Conservation (phyloP, 2,797 vertebrate genomes). For the Arremon brunneinucha region DNA sequence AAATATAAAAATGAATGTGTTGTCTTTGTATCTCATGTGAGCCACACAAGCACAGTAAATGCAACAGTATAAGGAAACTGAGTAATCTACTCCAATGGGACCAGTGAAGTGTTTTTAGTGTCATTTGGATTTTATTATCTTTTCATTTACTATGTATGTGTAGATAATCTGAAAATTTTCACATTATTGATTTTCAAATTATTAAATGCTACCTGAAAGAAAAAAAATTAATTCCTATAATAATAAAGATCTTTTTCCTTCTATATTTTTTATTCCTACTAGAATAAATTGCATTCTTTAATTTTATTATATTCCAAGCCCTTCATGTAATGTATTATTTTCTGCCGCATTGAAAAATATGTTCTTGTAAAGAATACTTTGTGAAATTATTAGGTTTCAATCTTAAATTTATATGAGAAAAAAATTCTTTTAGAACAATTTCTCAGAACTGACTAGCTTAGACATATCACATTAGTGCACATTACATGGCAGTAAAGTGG, state of each 20-base stretch:
- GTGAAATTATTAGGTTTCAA: neutral
- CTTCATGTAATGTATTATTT: neutral
- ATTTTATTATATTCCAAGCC: neutral
- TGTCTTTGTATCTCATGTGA: neutral
- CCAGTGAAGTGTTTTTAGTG: neutral
- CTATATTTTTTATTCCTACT: neutral
- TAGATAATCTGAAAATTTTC: neutral
- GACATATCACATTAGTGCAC: neutral
- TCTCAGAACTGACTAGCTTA: neutral
- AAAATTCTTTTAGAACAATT: neutral
- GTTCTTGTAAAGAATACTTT: neutral
- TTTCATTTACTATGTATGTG: neutral
- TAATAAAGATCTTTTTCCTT: neutral
- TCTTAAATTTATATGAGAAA: neutral
- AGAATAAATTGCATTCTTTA: neutral
- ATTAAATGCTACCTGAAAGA: neutral
- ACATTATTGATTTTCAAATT: neutral
- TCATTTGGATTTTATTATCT: neutral
- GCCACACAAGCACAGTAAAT: neutral
- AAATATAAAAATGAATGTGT: neutral
- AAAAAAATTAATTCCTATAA: neutral
- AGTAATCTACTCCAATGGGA: neutral
- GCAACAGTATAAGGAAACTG: neutral
- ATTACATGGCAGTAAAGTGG: neutral
- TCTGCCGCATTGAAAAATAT: neutral